phyloP scores from a whole-genome alignment of 2,797 vertebrate species.

The Sciurus vulgaris region DNA sequence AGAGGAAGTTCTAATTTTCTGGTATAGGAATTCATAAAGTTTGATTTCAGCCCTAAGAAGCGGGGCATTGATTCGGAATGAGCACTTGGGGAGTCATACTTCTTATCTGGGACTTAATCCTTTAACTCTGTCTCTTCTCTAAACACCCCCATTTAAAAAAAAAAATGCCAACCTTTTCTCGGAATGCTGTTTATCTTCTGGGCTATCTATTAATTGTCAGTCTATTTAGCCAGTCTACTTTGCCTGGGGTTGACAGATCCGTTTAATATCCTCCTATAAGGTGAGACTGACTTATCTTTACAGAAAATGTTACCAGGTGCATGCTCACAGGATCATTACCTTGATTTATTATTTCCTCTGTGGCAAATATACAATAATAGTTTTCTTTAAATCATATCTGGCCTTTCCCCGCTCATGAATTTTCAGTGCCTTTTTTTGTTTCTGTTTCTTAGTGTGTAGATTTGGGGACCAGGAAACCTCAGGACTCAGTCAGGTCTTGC shows the following conservation, averaged over 20 bases:
- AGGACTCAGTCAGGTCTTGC: neutral
- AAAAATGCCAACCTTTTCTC: neutral
- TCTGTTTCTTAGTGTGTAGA: neutral
- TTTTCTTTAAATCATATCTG: neutral
- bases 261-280: constrained; percentile 61
- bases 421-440: neutral
- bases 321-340: constrained; percentile 40
- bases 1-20: neutral
- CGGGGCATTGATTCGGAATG: neutral
- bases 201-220: constrained; percentile 46
- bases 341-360: constrained; percentile 41
- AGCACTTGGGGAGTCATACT: accelerated
- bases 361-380: neutral
- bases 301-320: neutral
- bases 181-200: neutral
- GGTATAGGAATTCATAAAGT: neutral
- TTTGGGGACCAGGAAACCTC: neutral
- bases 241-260: neutral
- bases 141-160: neutral
- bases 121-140: constrained; percentile 17
- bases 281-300: constrained; percentile 33
- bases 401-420: neutral
- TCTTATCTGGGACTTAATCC: neutral
- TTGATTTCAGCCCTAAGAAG: neutral
- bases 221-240: constrained; percentile 43